Percentiles rank a stretch among this genome's conserved stretches.
Evolutionary conservation across 2,888 invertebrate genomes (phyloP).

Genomic region (Dryocosmus kuriphilus): DNA sequence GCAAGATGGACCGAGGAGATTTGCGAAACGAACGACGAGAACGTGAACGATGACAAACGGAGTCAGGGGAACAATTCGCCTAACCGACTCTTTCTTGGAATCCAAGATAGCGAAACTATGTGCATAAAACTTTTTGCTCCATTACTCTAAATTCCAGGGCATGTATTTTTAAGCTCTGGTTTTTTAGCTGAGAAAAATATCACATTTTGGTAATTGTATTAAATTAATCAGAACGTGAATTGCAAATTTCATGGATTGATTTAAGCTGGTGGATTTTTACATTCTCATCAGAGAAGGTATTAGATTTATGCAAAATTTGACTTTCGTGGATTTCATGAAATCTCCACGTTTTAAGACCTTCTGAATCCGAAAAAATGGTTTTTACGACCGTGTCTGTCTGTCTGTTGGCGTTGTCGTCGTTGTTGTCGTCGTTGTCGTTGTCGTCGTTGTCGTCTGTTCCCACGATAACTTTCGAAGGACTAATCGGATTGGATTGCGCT

Average conservation of each 20-base stretch:
- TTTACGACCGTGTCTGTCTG: no score
- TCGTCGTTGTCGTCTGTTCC: no score
- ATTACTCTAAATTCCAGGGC: neutral
- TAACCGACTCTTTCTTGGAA: constrained; percentile 17
- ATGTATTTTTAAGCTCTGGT: neutral
- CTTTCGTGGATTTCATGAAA: no score
- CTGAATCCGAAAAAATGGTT: no score
- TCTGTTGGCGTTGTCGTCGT: no score
- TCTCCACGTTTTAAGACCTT: no score
- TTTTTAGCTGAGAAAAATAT: neutral
- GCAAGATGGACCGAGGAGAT: constrained; percentile 63
- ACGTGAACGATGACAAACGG: constrained; percentile 56
- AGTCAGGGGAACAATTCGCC: constrained; percentile 24
- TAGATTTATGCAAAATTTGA: no score
- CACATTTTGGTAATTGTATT: neutral
- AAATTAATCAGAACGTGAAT: neutral
- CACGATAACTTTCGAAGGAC: no score
- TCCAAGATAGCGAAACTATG: neutral
- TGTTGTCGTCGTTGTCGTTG: no score
- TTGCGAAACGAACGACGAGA: constrained; percentile 54
- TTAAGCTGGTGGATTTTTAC: neutral
- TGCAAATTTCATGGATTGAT: constrained; percentile 5
- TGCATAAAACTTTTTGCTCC: neutral
- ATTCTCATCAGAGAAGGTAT: no score
- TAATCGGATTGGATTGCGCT: no score